Conservation (phyloP, 2,113 vertebrate genomes). For the Limanda limanda region DNA sequence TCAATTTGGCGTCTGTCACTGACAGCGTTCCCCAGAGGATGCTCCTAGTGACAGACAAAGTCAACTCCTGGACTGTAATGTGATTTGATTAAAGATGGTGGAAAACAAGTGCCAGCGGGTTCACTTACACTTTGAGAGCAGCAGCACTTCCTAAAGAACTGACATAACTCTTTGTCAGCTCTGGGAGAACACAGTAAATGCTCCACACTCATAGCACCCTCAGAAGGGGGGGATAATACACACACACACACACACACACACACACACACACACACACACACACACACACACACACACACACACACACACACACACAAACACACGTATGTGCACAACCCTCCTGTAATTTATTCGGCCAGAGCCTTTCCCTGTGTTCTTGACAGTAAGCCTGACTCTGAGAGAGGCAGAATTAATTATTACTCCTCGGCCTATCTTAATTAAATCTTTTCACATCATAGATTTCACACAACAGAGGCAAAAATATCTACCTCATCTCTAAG, state of each 20-base stretch:
- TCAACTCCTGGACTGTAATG: slow-evolving; percentile 67
- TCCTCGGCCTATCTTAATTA: slow-evolving; percentile 85
- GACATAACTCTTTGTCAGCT: slow-evolving; percentile 60
- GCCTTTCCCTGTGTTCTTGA: slow-evolving; percentile 77
- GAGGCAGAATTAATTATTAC: slow-evolving; percentile 83
- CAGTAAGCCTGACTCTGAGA: slow-evolving; percentile 71
- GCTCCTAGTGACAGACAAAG: slow-evolving; percentile 65
- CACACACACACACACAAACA: slow-evolving; percentile 20
- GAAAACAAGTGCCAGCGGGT: slow-evolving; percentile 37
- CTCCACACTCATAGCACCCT: slow-evolving; percentile 27
- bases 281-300: background rate
- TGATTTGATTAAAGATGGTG: slow-evolving; percentile 66
- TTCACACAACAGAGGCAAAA: slow-evolving; percentile 78
- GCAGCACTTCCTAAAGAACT: slow-evolving; percentile 38
- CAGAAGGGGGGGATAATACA: slow-evolving; percentile 7
- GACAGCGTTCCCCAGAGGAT: slow-evolving; percentile 65
- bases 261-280: slow-evolving; percentile 16
- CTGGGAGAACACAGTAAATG: slow-evolving; percentile 41
- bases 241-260: slow-evolving; percentile 23
- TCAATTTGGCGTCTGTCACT: slow-evolving; percentile 69
- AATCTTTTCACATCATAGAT: slow-evolving; percentile 85
- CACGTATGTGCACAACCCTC: background rate
- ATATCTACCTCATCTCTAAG: slow-evolving; percentile 77
- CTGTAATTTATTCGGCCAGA: slow-evolving; percentile 77
- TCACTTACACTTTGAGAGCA: slow-evolving; percentile 52